phyloP scores from a whole-genome alignment of 2,797 vertebrate species.

The Iguana delicatissima region DNA sequence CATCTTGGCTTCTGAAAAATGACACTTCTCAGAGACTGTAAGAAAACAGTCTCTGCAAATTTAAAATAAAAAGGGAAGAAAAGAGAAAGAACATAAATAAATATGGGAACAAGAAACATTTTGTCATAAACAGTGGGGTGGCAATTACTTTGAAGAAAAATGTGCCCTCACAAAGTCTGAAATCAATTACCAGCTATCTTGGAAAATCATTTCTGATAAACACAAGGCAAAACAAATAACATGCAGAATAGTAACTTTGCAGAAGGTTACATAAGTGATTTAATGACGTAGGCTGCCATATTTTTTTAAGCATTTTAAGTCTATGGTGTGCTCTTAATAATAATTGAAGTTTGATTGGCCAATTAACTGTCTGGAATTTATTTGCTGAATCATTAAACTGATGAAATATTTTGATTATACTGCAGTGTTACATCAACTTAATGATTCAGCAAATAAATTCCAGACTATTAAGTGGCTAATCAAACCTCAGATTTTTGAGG shows the following conservation, averaged over 20 bases:
- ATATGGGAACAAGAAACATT: constrained; percentile 2
- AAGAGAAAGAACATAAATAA: constrained; percentile 34
- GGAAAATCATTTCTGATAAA: constrained; percentile 12
- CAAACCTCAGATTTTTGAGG: neutral
- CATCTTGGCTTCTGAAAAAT: constrained; percentile 37
- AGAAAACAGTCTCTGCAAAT: constrained; percentile 44
- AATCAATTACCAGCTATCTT: constrained; percentile 19
- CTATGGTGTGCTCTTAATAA: constrained; percentile 1
- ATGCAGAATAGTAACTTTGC: constrained; percentile 9
- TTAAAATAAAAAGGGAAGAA: no score
- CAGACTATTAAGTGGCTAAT: constrained; percentile 17
- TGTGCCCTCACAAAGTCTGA: constrained; percentile 6
- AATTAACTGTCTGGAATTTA: constrained; percentile 30
- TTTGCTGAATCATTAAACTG: constrained; percentile 49
- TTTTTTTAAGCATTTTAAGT: neutral
- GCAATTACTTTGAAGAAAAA: constrained; percentile 48
- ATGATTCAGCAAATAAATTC: constrained; percentile 37
- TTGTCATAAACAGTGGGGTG: constrained; percentile 34
- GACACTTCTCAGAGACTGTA: constrained; percentile 43
- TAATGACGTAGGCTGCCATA: neutral
- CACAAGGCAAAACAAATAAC: neutral
- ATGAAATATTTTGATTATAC: constrained; percentile 36
- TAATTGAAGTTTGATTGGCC: constrained; percentile 41
- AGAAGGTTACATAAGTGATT: constrained; percentile 17
- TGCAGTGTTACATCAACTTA: constrained; percentile 23